A percentile compares a stretch with the other conserved stretches of the same genome.
Conservation (phyloP, 2,797 vertebrate genomes). For the Champsocephalus gunnari region DNA sequence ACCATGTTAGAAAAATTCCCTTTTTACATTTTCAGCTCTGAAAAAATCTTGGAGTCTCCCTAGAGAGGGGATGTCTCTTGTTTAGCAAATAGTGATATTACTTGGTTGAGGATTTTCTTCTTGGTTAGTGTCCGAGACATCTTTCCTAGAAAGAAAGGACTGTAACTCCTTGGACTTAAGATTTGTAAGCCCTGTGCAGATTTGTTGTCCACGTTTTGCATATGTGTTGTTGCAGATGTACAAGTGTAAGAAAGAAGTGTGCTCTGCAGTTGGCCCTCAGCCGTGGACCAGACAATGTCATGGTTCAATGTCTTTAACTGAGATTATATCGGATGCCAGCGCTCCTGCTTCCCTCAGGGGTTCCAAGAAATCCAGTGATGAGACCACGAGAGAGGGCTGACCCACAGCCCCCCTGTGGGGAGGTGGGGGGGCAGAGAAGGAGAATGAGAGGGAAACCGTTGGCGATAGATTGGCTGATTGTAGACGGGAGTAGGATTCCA, state of each 20-base stretch:
- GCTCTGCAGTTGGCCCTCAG: slow-evolving; percentile 38
- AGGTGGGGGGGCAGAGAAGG: slow-evolving; percentile 7
- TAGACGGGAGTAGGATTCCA: slow-evolving; percentile 40
- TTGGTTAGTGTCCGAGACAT: not conserved
- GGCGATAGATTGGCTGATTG: slow-evolving; percentile 46
- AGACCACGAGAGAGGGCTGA: slow-evolving; percentile 72
- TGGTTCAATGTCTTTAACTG: slow-evolving; percentile 50
- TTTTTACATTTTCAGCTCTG: not conserved
- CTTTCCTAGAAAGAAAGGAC: slow-evolving; percentile 32
- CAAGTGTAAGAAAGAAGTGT: not conserved
- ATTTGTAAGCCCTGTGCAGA: not conserved
- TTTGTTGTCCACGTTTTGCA: not conserved
- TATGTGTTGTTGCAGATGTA: not conserved
- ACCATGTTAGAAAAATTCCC: not conserved
- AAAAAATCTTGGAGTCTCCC: slow-evolving; percentile 31
- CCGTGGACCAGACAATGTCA: slow-evolving; percentile 53
- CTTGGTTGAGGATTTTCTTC: slow-evolving; percentile 36
- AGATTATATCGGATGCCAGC: slow-evolving; percentile 60
- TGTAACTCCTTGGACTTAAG: not conserved
- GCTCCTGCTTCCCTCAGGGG: slow-evolving; percentile 57
- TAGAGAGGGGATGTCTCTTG: slow-evolving; percentile 22
- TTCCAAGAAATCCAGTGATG: slow-evolving; percentile 70
- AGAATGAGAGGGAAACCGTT: slow-evolving; percentile 29
- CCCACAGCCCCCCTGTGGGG: slow-evolving; percentile 39
- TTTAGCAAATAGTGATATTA: slow-evolving; percentile 42